These are phyloP conservation scores for Aegypius monachus DNA, from an alignment of 2,113 vertebrate species.

Conservation along the genomic window DNA sequence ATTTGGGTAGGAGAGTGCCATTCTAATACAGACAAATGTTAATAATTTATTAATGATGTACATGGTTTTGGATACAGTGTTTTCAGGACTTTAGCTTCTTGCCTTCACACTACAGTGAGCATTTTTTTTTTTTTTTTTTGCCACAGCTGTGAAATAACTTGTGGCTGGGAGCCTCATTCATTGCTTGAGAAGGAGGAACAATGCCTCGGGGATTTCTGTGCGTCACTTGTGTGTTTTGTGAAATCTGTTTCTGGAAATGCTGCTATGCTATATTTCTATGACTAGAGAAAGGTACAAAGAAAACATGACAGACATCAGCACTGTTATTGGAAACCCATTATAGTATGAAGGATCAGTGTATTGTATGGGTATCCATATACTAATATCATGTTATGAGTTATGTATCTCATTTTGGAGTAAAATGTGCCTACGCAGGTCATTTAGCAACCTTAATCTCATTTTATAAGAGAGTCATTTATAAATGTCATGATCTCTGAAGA, in stretches of 20 bases:
- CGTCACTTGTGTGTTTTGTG: constrained; percentile 1
- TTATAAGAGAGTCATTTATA: constrained; percentile 49
- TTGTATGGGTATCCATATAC: not conserved
- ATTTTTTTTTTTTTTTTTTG: not conserved
- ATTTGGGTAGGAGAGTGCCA: not conserved
- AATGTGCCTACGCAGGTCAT: constrained; percentile 19
- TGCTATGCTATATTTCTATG: not conserved
- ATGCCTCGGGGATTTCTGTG: constrained; percentile 2
- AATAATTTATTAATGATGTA: not conserved
- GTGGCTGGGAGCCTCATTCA: not conserved
- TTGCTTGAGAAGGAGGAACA: not conserved
- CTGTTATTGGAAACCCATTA: not conserved
- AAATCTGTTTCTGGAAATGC: constrained; percentile 16
- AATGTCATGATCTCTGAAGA: constrained; percentile 33
- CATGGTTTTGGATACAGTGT: not conserved
- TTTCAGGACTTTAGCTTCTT: not conserved
- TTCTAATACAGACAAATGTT: not conserved
- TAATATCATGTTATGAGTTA: constrained; percentile 26
- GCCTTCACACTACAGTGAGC: not conserved
- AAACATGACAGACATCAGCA: not conserved
- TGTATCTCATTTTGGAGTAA: constrained; percentile 53
- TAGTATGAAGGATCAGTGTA: not conserved
- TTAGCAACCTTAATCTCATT: constrained; percentile 60
- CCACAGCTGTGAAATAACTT: constrained; percentile 10
- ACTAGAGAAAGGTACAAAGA: constrained; percentile 9